phyloP scores from a whole-genome alignment of 2,888 invertebrate genomes.

The Hydraecia micacea region DNA sequence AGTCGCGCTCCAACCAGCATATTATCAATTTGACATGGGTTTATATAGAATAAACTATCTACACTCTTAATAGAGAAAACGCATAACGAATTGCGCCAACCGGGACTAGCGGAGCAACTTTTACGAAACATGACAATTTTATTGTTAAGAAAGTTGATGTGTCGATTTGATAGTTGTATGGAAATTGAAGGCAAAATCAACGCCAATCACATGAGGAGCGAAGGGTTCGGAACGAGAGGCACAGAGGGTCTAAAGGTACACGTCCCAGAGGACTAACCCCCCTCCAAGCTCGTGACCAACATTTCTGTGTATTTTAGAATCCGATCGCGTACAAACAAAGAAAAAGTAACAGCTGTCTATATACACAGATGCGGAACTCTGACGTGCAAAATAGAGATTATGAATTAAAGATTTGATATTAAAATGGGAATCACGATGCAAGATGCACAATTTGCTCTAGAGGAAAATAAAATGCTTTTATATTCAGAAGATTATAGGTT shows the following conservation, averaged over 20 bases:
- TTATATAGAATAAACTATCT: constrained; percentile 14
- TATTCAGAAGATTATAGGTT: too few relatives aligned
- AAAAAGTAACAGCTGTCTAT: constrained; percentile 39
- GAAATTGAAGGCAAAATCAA: constrained; percentile 63
- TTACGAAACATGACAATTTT: constrained; percentile 11
- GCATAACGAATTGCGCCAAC: constrained; percentile 12
- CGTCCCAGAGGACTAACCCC: constrained; percentile 61
- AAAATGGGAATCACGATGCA: neutral
- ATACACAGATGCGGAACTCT: neutral
- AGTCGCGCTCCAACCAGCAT: neutral
- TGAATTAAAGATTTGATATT: constrained; percentile 3
- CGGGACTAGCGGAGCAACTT: constrained; percentile 2
- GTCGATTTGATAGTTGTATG: constrained; percentile 48
- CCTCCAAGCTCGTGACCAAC: constrained; percentile 71
- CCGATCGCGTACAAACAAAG: constrained; percentile 34
- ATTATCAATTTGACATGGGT: neutral
- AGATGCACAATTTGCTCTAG: neutral
- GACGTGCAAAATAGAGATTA: constrained; percentile 5
- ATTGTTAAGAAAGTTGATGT: constrained; percentile 33
- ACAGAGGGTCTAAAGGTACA: constrained; percentile 44
- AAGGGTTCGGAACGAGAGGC: neutral
- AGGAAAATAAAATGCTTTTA: neutral
- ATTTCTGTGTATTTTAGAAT: constrained; percentile 68
- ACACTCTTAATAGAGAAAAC: constrained; percentile 26
- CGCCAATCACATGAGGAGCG: constrained; percentile 59